Base-by-base conservation (phyloP, 2,888 invertebrate genomes). In the Campoletis raptor region DNA sequence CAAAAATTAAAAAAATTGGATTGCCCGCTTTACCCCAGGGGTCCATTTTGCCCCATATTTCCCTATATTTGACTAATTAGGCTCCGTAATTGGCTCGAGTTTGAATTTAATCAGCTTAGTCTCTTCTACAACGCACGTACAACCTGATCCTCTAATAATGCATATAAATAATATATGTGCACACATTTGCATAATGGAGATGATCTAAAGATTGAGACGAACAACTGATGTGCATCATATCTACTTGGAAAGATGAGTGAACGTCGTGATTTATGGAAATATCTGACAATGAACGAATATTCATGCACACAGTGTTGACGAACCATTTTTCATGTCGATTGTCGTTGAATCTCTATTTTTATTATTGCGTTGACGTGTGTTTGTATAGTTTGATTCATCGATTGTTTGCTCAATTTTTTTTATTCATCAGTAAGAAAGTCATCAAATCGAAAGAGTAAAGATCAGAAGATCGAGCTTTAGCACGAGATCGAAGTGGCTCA, bases 51-150 rank as follows among this genome's bases (percentile, higher is more conserved):
- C n/a, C n/a, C n/a, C n/a, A n/a, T n/a, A n/a, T n/a, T n/a, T n/a
- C n/a, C n/a, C n/a, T n/a, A n/a, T n/a, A 61, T 15, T 69, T 69
- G 77, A 73, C 80, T 86, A 86, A 86, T 83, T 83, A 83, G 66
- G 81, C 57, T 67, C 45, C 52, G 69, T 86, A 86, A 86, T 86
- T 86, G 80, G 83, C 76, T 54, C 21, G 40, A 48, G 72, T 57
- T 81, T 81, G 72, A 83, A 76, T 83, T 83, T 86, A 83, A 83
- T 83, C 81, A 77, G 73, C 81, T 86, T 81, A 83, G 5, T 73
- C 76, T 67, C 73, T 64, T 70, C 9, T 15, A 80, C 45, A 37
- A 73, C 70, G 24, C 66, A 70, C 72, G 57, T 69, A 73, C 54
- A 36, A 64, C 30, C 66, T 72, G 61, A 48, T n/a, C n/a, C n/a